phyloP scores from a whole-genome alignment of 2,888 invertebrate species.

The Lumbricus terrestris region DNA sequence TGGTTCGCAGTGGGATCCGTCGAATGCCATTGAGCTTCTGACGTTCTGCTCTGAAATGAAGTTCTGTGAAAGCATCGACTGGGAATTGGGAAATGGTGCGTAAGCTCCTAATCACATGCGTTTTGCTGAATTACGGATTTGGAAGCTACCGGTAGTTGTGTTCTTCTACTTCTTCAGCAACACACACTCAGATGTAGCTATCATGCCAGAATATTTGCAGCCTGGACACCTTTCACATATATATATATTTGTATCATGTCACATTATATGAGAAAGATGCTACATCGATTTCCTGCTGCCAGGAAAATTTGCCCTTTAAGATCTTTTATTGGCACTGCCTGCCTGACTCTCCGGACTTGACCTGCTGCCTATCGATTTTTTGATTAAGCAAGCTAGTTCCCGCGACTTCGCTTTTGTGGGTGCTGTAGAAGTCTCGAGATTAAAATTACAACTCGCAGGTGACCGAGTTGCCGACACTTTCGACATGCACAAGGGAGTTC shows the following conservation, averaged over 20 bases:
- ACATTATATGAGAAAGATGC: background rate
- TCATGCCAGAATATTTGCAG: background rate
- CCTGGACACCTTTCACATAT: background rate
- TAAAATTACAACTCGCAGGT: too few relatives aligned
- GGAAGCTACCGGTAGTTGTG: background rate
- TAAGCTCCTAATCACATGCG: background rate
- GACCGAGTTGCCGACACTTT: background rate
- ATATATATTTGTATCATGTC: too few relatives aligned
- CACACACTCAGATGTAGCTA: background rate
- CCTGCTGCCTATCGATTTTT: too few relatives aligned
- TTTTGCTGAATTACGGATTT: background rate
- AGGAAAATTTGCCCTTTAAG: too few relatives aligned
- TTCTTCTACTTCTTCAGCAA: background rate
- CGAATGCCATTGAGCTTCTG: conserved; percentile 70
- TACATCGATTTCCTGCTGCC: too few relatives aligned
- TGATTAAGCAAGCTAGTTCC: too few relatives aligned
- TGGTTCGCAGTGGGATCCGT: conserved; percentile 67
- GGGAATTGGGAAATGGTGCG: conserved; percentile 55
- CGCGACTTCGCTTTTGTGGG: too few relatives aligned
- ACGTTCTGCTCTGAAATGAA: conserved; percentile 66
- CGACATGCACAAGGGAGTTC: too few relatives aligned
- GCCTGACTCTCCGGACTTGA: too few relatives aligned
- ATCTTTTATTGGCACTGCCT: too few relatives aligned
- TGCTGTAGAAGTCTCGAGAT: too few relatives aligned
- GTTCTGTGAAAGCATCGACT: conserved; percentile 48